A percentile compares a stretch with the other conserved stretches of the same genome.
These are phyloP conservation scores for Piaya cayana DNA, from an alignment of 2,113 vertebrate genomes.

Conservation along the genomic window DNA sequence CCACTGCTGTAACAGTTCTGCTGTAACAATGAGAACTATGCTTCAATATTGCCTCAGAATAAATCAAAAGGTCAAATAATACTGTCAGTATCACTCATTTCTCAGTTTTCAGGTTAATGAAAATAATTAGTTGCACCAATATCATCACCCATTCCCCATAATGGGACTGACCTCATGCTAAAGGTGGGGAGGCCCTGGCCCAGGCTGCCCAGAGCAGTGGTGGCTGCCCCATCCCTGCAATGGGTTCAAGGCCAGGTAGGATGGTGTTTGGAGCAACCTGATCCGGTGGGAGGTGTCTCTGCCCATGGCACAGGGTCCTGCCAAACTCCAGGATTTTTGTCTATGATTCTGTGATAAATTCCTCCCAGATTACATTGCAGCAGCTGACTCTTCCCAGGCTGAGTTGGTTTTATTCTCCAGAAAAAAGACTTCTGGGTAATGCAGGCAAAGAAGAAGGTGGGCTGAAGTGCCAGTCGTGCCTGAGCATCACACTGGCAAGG, in stretches of 20 bases:
- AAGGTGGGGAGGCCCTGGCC: too few species aligned
- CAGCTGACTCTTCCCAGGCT: neutral
- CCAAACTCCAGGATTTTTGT: too few species aligned
- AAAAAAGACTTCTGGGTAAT: neutral
- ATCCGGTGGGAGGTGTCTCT: too few species aligned
- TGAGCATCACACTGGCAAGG: accelerated
- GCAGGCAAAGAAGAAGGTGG: neutral
- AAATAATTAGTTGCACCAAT: neutral
- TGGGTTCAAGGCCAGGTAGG: too few species aligned
- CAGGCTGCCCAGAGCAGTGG: too few species aligned
- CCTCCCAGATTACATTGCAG: neutral
- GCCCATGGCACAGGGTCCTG: too few species aligned
- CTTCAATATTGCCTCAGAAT: neutral
- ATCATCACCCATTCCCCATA: neutral
- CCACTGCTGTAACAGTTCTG: neutral
- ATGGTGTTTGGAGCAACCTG: too few species aligned
- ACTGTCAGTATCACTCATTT: neutral
- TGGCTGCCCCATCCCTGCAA: too few species aligned
- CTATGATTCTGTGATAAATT: neutral
- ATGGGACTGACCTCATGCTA: neutral
- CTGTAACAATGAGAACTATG: neutral
- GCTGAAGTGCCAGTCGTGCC: neutral
- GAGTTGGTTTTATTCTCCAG: neutral
- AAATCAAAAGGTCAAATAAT: neutral
- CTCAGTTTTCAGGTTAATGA: neutral